Base-by-base conservation (phyloP, 2,888 invertebrate species). In the Pollenia amentaria region DNA sequence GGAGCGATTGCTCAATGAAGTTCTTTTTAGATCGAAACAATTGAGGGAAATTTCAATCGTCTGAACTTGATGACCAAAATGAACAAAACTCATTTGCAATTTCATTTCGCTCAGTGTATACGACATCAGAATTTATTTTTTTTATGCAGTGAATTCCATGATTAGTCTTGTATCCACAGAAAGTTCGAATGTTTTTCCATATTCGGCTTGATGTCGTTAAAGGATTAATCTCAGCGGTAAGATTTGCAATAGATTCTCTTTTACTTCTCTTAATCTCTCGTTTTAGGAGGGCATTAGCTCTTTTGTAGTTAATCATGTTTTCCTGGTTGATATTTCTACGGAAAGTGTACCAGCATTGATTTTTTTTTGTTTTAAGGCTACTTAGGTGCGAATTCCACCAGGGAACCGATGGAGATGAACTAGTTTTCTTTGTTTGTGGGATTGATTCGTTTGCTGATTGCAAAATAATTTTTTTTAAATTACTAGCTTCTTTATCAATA, bases 271-370 rank as follows among this genome's bases (percentile, higher is more conserved):
- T 79, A 6, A 69, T 62, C 62, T 70, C 70, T 3, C 21, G 21
- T 16, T 77, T 77, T 14, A 53, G 14, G 0, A 12, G 14, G 14
- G 77, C 21, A 40, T 53, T 77, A 12, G 76, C 64, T 51, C 18
- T 65, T 65, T 65, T 51, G 14, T 64, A 77, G 12, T 42, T 65
- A 7, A 77, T 14, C 53, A 65, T 77, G 10, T 77, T 77, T 1
- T 53, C 53, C 6, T 53, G 42, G 6, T 62, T 64, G 1, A 69
- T 79, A 48, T 70, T 62, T 70, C 57, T 55, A n/a, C 60, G 70
- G 16, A 79, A 70, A 6, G 53, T 70, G n/a, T 79, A 69, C 70
- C 79, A 64, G 6, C 67, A 12, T 48, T 14, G 57, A 4, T 79
- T 48, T 14, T 64, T n/a, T n/a, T 79, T 48, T 70, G 2, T 38